Evolutionary conservation across 1,140 invertebrate genomes (phyloP).

Genomic region (Vanessa atalanta): DNA sequence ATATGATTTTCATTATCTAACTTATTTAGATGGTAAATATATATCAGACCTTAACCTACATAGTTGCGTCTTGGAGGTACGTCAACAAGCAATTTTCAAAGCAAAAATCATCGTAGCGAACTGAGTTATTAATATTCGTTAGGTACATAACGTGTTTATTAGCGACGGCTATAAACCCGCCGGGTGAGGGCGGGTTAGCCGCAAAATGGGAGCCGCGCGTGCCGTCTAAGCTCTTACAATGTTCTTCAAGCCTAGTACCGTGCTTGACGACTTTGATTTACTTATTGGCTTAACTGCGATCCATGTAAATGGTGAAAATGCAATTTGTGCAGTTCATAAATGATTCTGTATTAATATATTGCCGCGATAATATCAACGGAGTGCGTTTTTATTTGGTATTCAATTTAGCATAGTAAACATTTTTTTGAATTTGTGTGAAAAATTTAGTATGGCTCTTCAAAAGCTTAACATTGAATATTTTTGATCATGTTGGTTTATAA

Average conservation of each 20-base stretch:
- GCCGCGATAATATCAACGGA: background rate
- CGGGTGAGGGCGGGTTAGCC: slow-evolving; percentile 57
- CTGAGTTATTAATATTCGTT: slow-evolving; percentile 73
- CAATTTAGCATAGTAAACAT: too few relatives aligned
- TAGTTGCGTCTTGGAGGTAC: slow-evolving; percentile 11
- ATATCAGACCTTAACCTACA: slow-evolving; percentile 23
- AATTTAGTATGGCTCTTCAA: too few relatives aligned
- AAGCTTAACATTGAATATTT: too few relatives aligned
- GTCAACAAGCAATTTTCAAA: slow-evolving; percentile 53
- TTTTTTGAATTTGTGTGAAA: too few relatives aligned
- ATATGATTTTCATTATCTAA: too few relatives aligned
- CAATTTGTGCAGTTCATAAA: slow-evolving; percentile 32
- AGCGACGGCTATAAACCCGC: slow-evolving; percentile 47
- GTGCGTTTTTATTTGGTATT: background rate
- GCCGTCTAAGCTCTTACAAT: slow-evolving; percentile 62
- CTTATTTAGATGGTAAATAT: too few relatives aligned
- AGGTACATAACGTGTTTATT: slow-evolving; percentile 72
- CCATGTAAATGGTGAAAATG: slow-evolving; percentile 27
- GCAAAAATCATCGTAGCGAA: slow-evolving; percentile 60
- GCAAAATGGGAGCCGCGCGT: slow-evolving; percentile 63
- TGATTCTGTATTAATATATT: background rate
- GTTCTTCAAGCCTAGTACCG: slow-evolving; percentile 61
- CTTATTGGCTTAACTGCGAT: slow-evolving; percentile 55
- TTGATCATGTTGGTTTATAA: too few relatives aligned
- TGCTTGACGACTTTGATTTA: slow-evolving; percentile 69